These are phyloP conservation scores for Lasioglossum leucozonium DNA, from an alignment of 2,888 invertebrate genomes.

Conservation along the genomic window DNA sequence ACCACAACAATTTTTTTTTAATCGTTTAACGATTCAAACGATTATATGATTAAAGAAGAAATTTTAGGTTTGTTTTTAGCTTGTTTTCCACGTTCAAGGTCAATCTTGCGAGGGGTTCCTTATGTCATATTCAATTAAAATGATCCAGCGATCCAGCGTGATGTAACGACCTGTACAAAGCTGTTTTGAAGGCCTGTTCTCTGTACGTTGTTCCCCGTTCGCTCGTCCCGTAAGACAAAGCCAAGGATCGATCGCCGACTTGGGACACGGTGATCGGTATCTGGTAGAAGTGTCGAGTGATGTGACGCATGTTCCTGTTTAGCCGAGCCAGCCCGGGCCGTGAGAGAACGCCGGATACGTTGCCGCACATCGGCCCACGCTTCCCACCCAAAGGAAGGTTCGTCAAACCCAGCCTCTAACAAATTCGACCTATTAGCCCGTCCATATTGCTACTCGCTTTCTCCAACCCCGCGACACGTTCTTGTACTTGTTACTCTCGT, in stretches of 20 bases:
- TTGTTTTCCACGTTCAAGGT: too few relatives aligned
- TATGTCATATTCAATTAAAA: too few relatives aligned
- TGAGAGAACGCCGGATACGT: slow-evolving; percentile 92
- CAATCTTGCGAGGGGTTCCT: too few relatives aligned
- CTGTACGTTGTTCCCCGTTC: slow-evolving; percentile 3
- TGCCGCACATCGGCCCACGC: slow-evolving; percentile 95
- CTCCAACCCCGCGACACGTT: slow-evolving; percentile 13
- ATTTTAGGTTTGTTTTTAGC: too few relatives aligned
- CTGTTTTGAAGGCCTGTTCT: slow-evolving; percentile 27
- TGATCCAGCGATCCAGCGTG: too few relatives aligned
- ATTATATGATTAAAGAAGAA: too few relatives aligned
- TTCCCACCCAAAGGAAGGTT: slow-evolving; percentile 95
- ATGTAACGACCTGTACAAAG: too few relatives aligned
- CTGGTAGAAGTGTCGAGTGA: slow-evolving; percentile 83
- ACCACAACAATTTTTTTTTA: too few relatives aligned
- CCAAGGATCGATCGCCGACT: slow-evolving; percentile 38
- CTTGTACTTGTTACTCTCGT: not conserved
- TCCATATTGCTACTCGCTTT: slow-evolving; percentile 25
- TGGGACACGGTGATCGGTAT: slow-evolving; percentile 53
- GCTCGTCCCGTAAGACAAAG: slow-evolving; percentile 16
- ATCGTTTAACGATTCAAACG: too few relatives aligned
- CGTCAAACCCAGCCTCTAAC: slow-evolving; percentile 74
- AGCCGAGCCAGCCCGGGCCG: slow-evolving; percentile 95
- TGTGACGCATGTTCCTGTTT: slow-evolving; percentile 86
- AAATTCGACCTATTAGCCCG: slow-evolving; percentile 10